Conservation (phyloP, 2,888 invertebrate genomes). For the Magallana nippona region DNA sequence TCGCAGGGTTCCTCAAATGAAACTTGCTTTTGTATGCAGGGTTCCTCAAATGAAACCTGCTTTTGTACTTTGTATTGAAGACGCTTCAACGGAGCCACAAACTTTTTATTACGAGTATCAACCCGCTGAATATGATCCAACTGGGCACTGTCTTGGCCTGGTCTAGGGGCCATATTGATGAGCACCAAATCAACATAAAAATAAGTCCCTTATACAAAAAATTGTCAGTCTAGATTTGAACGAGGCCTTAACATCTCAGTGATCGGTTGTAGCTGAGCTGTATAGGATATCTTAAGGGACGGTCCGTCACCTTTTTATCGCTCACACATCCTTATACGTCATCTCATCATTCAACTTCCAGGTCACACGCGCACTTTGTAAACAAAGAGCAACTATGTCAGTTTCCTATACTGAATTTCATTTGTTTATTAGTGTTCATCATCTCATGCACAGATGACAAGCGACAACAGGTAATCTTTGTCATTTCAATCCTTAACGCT, state of each 20-base stretch:
- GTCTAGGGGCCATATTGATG: slow-evolving; percentile 1
- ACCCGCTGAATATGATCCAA: not conserved
- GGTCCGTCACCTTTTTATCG: slow-evolving; percentile 8
- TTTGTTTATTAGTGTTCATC: too few species aligned
- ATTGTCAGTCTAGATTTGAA: not conserved
- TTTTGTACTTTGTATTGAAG: not conserved
- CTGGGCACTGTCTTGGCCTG: not conserved
- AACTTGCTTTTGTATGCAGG: not conserved
- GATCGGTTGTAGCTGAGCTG: not conserved
- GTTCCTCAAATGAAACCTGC: slow-evolving; percentile 34
- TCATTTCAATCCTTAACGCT: too few species aligned
- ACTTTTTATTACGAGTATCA: not conserved
- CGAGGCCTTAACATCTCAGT: not conserved
- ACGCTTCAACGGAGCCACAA: not conserved
- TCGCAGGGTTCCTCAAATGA: slow-evolving; percentile 37
- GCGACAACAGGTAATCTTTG: too few species aligned
- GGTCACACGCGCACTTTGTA: not conserved
- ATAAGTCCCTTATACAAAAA: not conserved
- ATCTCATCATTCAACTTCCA: slow-evolving; percentile 15
- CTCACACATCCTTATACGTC: not conserved
- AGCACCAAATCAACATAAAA: not conserved
- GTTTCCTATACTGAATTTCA: too few species aligned
- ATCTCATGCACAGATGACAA: too few species aligned
- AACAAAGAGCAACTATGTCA: not conserved
- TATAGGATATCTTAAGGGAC: slow-evolving; percentile 3